Base-by-base conservation (phyloP, 2,888 invertebrate genomes). In the Spatulosminthurus flaviceps region DNA sequence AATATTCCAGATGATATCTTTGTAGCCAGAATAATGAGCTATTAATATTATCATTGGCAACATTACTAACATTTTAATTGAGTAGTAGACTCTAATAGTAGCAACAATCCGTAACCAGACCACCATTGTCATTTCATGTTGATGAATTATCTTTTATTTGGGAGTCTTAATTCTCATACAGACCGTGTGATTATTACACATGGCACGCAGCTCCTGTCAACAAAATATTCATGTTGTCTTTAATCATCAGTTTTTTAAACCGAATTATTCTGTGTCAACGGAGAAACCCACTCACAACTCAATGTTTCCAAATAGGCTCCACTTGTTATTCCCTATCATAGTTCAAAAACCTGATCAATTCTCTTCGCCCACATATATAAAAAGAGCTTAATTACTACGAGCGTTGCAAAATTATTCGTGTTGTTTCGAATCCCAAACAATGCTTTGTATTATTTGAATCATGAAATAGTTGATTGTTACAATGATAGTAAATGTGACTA, bases 1-100 rank as follows among this genome's bases (percentile, higher is more conserved):
- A 67, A 28, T 28, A 67, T 29, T 19, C 26, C 13, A 26, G 67
- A 67, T 67, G 28, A 67, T 67, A 67, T 67, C 26, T 67, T n/a
- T 26, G 13, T 2, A 11, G 19, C 13, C 19, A 67, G 67, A 29
- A 67, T 67, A 67, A 67, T 67, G 19, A 24, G 67, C 67, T 67
- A 67, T 67, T 28, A 67, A 67, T 67, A 67, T 29, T 64, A 21
- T 1, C 24, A 64, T 64, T 51, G 51, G 51, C 51, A 64, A 26
- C 24, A n/a, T n/a, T 64, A 64, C 64, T 5, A 28, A 26, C 67
- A 67, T 29, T 67, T 67, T 51, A 51, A 51, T 51, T 51, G 51
- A 22, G 22, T 22, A 22, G 26, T 19, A n/a, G n/a, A 5, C 16
- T 51, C 16, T 51, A 51, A 19, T 51, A 19, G 16, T n/a, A 51